These are phyloP conservation scores for Macrotrachela quadricornifera DNA, from an alignment of 1,140 invertebrate genomes.

Conservation along the genomic window DNA sequence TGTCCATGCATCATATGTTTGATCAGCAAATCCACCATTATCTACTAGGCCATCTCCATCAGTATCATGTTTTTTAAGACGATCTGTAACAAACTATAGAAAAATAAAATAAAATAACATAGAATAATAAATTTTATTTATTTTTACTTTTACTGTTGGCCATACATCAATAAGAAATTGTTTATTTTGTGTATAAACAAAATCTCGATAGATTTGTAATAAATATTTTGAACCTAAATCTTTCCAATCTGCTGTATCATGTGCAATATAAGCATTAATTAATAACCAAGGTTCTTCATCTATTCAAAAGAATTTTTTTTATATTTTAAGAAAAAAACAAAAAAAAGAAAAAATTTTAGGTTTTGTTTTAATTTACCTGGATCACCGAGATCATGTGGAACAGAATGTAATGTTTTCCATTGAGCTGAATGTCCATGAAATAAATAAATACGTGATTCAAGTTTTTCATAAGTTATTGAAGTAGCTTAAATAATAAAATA, in stretches of 20 bases:
- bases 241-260: constrained; percentile 70
- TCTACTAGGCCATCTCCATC: constrained; percentile 74
- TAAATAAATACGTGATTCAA: constrained; percentile 14
- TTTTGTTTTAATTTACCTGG: constrained; percentile 44
- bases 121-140: neutral
- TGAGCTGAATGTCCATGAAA: constrained; percentile 40
- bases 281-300: constrained; percentile 57
- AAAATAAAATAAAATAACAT: constrained; percentile 17
- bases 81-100: constrained; percentile 36
- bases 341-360: too few species aligned
- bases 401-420: constrained; percentile 35
- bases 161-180: constrained; percentile 41
- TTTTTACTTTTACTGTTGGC: constrained; percentile 29
- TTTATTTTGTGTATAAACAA: constrained; percentile 33
- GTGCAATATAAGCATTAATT: constrained; percentile 68
- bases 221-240: constrained; percentile 82
- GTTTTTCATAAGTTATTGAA: constrained; percentile 5
- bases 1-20: constrained; percentile 75
- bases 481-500: too few species aligned
- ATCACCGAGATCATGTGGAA: constrained; percentile 78
- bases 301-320: constrained; percentile 23
- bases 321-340: neutral
- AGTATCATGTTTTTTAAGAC: constrained; percentile 44
- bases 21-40: constrained; percentile 64
- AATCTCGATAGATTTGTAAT: constrained; percentile 47